Base-by-base conservation (phyloP, 2,888 invertebrate genomes). In the Merodon equestris region DNA sequence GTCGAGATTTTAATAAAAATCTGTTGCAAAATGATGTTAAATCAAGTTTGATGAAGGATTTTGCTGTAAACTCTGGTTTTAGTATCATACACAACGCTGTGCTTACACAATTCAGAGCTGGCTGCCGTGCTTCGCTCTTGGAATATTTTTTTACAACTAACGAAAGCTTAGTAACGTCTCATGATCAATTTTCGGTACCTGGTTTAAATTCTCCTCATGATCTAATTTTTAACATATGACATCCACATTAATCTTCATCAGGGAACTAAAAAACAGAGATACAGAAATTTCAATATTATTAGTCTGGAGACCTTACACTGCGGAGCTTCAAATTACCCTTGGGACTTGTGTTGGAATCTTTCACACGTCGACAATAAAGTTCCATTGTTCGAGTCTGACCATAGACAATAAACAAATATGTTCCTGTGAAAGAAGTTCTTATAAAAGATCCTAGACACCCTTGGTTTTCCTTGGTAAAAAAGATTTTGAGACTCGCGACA, bases 301-400 rank as follows among this genome's bases (percentile, higher is more conserved):
- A 45, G 12, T 45, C 45, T 9, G 45, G 17, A 17, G 17, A 7
- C 17, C 17, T 17, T n/a, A n/a, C 17, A 53, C 42, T 57, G 82
- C 36, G 57, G 76, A 9, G 67, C 73, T 5, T 58, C 70, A 19
- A 77, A 77, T 66, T 82, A 82, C 38, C 44, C 44, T 13, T 44
- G 44, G 44, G 14, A 44, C 44, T 44, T 44, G 44, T 44, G 44
- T 44, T 44, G 44, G 44, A 13, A 7, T 13, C 44, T 44, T 44
- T 13, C 14, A 14, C 13, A 44, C 44, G 1, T 12, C 7, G 44
- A 44, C 14, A 44, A 44, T 44, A 44, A 44, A 44, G 44, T 44
- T 44, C 13, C 13, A 14, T 44, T 44, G 13, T 44, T 44, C 13
- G 44, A 44, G 14, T 44, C n/a, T n/a, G n/a, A n/a, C 44, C 14